Percentiles rank a stretch among this genome's conserved stretches.
Evolutionary conservation across 2,113 vertebrate genomes (phyloP).

Genomic region (Nannobrachium achirus): DNA sequence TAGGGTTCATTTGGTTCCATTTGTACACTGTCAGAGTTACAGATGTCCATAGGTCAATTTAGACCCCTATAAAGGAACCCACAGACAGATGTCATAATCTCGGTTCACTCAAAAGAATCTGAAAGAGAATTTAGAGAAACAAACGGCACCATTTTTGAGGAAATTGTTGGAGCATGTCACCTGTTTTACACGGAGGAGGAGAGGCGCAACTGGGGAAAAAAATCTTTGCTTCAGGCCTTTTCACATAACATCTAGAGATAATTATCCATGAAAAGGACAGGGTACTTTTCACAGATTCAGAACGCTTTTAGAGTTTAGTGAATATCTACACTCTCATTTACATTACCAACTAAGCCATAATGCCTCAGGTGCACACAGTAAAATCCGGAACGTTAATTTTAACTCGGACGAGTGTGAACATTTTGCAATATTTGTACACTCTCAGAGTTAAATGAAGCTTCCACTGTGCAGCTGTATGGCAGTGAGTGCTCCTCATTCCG

Average conservation of each 20-base stretch:
- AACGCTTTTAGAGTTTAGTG: slow-evolving; percentile 33
- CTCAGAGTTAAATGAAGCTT: no score
- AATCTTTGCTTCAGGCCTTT: slow-evolving; percentile 44
- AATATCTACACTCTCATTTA: slow-evolving; percentile 44
- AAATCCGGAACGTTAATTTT: no score
- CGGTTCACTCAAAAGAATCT: slow-evolving; percentile 17
- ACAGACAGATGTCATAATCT: slow-evolving; percentile 3
- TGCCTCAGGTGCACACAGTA: background rate
- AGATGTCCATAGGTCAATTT: no score
- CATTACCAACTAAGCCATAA: slow-evolving; percentile 21
- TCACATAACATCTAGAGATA: slow-evolving; percentile 53
- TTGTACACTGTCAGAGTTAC: no score
- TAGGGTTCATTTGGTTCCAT: no score
- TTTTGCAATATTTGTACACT: no score
- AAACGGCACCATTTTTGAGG: slow-evolving; percentile 31
- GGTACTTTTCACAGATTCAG: slow-evolving; percentile 47
- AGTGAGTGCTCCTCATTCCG: slow-evolving; percentile 27
- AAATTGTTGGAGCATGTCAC: slow-evolving; percentile 42
- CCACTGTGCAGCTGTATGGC: slow-evolving; percentile 16
- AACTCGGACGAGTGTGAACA: no score
- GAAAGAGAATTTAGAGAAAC: slow-evolving; percentile 32
- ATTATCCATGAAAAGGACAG: slow-evolving; percentile 67
- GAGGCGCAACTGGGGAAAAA: slow-evolving; percentile 52
- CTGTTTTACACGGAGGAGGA: slow-evolving; percentile 3
- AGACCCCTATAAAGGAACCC: no score